phyloP scores from a whole-genome alignment of 2,113 vertebrate genomes.

The Stigmatopora nigra region DNA sequence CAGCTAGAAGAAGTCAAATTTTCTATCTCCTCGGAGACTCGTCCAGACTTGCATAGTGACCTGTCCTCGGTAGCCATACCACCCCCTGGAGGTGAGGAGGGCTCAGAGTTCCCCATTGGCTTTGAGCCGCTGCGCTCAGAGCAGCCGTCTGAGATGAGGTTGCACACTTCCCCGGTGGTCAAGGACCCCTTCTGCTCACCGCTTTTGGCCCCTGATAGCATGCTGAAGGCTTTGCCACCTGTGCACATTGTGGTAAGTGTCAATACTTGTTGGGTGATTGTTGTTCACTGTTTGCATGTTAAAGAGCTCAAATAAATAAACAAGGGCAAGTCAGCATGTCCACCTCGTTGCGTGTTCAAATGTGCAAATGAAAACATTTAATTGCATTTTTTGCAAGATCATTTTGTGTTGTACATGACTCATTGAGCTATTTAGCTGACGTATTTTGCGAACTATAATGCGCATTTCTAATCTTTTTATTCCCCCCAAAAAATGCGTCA shows the following conservation, averaged over 20 bases:
- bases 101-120: conserved; percentile 68
- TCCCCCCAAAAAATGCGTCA: no score
- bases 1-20: conserved; percentile 67
- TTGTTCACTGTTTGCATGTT: neutral
- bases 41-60: conserved; percentile 40
- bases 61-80: conserved; percentile 41
- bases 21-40: conserved; percentile 55
- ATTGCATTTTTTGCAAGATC: neutral
- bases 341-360: neutral
- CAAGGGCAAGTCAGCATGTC: neutral
- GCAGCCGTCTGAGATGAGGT: conserved; percentile 63
- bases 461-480: no score
- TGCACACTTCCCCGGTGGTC: conserved; percentile 71
- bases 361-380: neutral
- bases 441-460: no score
- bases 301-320: neutral
- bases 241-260: conserved; percentile 72
- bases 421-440: neutral
- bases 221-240: conserved; percentile 68
- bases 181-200: conserved; percentile 82
- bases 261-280: neutral
- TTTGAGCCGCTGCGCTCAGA: conserved; percentile 77
- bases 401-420: neutral
- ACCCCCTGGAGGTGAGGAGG: conserved; percentile 34
- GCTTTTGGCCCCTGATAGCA: conserved; percentile 73